Conservation (phyloP, 2,888 invertebrate species). For the Marronus borbonicus region DNA sequence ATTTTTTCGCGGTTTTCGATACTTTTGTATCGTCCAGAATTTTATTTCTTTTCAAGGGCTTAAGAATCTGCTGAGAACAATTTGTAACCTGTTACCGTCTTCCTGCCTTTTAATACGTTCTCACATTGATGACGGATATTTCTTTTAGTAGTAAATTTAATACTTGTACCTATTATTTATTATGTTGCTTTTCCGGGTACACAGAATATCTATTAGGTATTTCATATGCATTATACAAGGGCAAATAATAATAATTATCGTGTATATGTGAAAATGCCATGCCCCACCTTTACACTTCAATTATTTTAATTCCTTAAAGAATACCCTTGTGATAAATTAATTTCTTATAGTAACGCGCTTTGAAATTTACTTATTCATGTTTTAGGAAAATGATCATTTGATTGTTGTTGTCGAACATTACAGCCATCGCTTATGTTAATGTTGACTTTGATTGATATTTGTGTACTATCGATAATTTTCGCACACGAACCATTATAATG, state of each 20-base stretch:
- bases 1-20: too few relatives aligned
- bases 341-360: neutral
- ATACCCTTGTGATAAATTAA: neutral
- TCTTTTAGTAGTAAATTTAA: too few relatives aligned
- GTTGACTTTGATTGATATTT: conserved; percentile 27
- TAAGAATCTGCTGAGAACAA: too few relatives aligned
- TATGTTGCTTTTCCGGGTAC: neutral
- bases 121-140: too few relatives aligned
- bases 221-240: too few relatives aligned
- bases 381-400: neutral
- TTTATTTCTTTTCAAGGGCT: too few relatives aligned
- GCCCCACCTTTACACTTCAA: neutral
- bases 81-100: too few relatives aligned
- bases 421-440: conserved; percentile 2
- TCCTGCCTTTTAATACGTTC: too few relatives aligned
- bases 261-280: neutral
- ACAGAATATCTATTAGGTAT: neutral
- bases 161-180: neutral
- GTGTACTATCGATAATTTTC: conserved; percentile 26
- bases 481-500: conserved; percentile 22
- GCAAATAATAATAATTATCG: neutral
- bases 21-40: too few relatives aligned
- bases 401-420: neutral
- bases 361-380: neutral
- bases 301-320: conserved; percentile 1